phyloP scores from a whole-genome alignment of 2,888 invertebrate genomes.

The Lithophane ornitopus region DNA sequence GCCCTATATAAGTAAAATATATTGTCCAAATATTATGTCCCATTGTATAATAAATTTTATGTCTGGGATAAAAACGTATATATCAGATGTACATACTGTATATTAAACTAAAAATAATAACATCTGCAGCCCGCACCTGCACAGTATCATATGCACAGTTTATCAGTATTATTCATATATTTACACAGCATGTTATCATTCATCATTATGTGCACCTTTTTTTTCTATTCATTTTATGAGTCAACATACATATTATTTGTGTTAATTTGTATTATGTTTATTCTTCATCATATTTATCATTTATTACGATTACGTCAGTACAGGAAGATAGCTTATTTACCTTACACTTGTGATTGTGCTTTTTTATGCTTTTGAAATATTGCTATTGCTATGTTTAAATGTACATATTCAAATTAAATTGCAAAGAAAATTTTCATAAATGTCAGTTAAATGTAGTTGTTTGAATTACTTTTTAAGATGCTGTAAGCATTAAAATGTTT shows the following conservation, averaged over 20 bases:
- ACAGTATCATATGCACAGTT: slow-evolving; percentile 54
- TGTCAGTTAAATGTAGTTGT: background rate
- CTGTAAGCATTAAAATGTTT: slow-evolving; percentile 28
- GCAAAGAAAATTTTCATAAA: background rate
- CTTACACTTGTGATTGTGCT: slow-evolving; percentile 32
- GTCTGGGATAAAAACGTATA: slow-evolving; percentile 20
- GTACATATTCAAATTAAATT: background rate
- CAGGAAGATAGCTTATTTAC: slow-evolving; percentile 41
- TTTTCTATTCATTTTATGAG: slow-evolving; percentile 38
- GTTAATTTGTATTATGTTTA: slow-evolving; percentile 42
- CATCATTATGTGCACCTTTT: slow-evolving; percentile 29
- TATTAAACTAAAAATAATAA: slow-evolving; percentile 34
- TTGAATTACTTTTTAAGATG: background rate
- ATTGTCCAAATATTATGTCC: slow-evolving; percentile 36
- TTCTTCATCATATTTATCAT: slow-evolving; percentile 46
- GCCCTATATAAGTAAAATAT: slow-evolving; percentile 65
- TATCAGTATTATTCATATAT: slow-evolving; percentile 56
- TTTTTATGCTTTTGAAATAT: slow-evolving; percentile 30
- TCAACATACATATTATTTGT: slow-evolving; percentile 28
- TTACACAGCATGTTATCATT: slow-evolving; percentile 67
- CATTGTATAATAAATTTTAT: slow-evolving; percentile 20
- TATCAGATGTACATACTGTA: slow-evolving; percentile 60
- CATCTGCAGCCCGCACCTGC: slow-evolving; percentile 61
- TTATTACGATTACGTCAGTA: slow-evolving; percentile 33
- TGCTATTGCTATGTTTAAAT: slow-evolving; percentile 20